Percentiles rank a stretch among this genome's conserved stretches.
Conservation (phyloP, 2,888 invertebrate genomes). For the Ornithoptera priamus region DNA sequence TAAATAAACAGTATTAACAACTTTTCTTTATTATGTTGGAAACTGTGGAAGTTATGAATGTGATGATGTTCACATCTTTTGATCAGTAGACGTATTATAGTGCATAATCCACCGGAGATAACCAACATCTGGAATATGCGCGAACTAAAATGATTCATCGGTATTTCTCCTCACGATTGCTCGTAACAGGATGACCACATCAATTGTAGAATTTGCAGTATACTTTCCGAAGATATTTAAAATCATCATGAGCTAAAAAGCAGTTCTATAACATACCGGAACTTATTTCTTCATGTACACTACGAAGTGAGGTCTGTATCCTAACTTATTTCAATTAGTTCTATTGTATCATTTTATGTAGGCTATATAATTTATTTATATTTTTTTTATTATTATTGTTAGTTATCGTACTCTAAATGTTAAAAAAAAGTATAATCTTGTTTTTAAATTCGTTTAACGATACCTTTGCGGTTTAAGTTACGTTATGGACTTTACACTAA, state of each 20-base stretch:
- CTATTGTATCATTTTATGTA: no score
- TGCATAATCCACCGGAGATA: slow-evolving; percentile 19
- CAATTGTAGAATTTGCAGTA: not conserved
- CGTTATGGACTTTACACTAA: no score
- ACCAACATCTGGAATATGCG: slow-evolving; percentile 20
- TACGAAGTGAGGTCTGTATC: no score
- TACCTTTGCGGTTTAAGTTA: no score
- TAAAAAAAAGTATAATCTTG: no score
- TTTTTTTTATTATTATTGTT: no score
- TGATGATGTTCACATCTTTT: slow-evolving; percentile 8
- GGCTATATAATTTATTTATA: no score
- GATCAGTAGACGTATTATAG: slow-evolving; percentile 14
- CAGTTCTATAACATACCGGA: no score
- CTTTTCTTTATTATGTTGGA: not conserved
- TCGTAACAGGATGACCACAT: slow-evolving; percentile 19
- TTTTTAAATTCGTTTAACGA: no score
- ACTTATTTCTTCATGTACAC: no score
- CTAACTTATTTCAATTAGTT: no score
- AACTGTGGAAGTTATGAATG: not conserved
- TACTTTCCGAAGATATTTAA: not conserved
- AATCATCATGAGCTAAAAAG: not conserved
- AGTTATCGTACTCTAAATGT: no score
- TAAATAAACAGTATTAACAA: not conserved
- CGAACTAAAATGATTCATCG: slow-evolving; percentile 22
- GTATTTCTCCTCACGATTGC: slow-evolving; percentile 14